Evolutionary conservation across 2,888 invertebrate species (phyloP), one percentile per base, ranked within the genome.

Genomic region (Arctia plantaginis): DNA sequence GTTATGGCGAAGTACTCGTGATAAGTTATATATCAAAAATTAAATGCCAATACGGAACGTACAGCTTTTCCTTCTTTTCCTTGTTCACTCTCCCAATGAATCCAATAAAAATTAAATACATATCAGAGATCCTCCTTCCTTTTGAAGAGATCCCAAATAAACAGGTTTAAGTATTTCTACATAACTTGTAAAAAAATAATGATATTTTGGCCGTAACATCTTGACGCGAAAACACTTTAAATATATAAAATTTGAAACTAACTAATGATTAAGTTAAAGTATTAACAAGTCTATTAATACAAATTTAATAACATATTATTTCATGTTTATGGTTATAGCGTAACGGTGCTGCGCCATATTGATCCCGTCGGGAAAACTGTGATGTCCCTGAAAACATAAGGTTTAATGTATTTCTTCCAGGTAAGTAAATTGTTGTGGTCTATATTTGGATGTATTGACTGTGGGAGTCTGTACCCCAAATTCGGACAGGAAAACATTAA

Each of bases 201-300:
- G 0, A 33, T 30, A 33, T 10, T 68, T 33, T 18, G 7, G 12
- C 44, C 20, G 18, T 62, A 71, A 71, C 74, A 77, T 69, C 69
- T 67, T 47, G n/a, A 8, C 35, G 15, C 66, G 78, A 13, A 39
- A 73, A 66, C 8, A 71, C 69, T 33, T 77, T 73, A 82, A n/a
- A 77, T 78, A 71, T 78, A 83, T 80, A 82, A 78, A 71, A 82
- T 75, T 79, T 69, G 67, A 74, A 70, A 74, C 79, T 83, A 82
- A 73, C 76, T 84, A 83, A 81, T 23, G 33, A 66, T 77, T 77
- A 72, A 82, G 85, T 84, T 82, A 83, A 73, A 55, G 7, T 66
- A 77, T 35, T 77, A 80, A 81, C 76, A 73, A 15, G 67, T 76
- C 62, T 77, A 77, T 71, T 51, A 69, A 66, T 75, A 72, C 72